Evolutionary conservation across 2,797 vertebrate genomes (phyloP).

Genomic region (Syngnathus rostellatus): DNA sequence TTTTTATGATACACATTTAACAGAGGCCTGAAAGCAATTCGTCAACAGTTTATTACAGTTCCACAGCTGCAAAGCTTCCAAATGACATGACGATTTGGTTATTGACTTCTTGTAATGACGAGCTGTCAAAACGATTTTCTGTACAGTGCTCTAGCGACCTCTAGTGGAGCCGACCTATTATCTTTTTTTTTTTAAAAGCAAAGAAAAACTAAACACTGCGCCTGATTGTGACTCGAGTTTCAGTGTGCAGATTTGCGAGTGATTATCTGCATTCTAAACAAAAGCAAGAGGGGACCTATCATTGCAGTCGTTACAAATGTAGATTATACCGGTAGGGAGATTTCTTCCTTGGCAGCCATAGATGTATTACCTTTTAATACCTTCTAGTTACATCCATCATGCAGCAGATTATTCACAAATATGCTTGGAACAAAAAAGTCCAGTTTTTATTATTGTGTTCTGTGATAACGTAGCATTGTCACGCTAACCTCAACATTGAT

Average conservation of each 20-base stretch:
- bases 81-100: constrained; percentile 56
- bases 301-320: constrained; percentile 49
- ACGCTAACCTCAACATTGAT: constrained; percentile 83
- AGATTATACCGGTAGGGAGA: constrained; percentile 32
- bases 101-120: constrained; percentile 44
- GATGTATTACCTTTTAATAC: constrained; percentile 43
- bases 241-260: constrained; percentile 35
- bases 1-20: background rate
- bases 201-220: constrained; percentile 42
- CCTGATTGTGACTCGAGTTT: constrained; percentile 40
- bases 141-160: constrained; percentile 60
- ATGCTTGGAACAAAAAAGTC: constrained; percentile 68
- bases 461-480: constrained; percentile 82
- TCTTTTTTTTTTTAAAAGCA: too few relatives aligned
- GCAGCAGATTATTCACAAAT: constrained; percentile 63
- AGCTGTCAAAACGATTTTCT: constrained; percentile 49
- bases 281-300: constrained; percentile 34
- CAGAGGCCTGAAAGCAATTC: constrained; percentile 39
- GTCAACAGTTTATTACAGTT: constrained; percentile 71
- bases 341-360: constrained; percentile 36
- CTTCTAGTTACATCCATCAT: constrained; percentile 51
- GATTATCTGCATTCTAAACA: constrained; percentile 51
- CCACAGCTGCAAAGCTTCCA: constrained; percentile 61
- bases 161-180: constrained; percentile 59
- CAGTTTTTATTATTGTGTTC: constrained; percentile 70